Evolutionary conservation across 2,113 vertebrate genomes (phyloP).

Genomic region (Laticauda laticaudata): DNA sequence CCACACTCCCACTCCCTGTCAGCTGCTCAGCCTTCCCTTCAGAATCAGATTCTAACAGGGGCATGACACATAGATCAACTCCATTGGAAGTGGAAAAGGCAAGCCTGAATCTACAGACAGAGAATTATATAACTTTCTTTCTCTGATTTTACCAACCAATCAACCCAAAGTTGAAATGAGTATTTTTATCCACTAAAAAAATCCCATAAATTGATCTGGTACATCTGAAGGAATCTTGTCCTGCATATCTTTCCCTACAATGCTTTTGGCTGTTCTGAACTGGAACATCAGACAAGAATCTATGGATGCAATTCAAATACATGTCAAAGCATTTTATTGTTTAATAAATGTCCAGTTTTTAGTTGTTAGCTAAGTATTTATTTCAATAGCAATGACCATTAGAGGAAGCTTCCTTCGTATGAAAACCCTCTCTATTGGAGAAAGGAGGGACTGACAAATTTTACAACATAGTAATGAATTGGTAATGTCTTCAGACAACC

Average conservation of each 20-base stretch:
- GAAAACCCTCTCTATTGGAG: not conserved
- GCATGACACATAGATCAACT: not conserved
- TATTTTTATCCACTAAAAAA: not conserved
- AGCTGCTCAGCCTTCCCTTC: no score
- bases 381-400: not conserved
- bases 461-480: not conserved
- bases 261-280: not conserved
- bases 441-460: not conserved
- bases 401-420: not conserved
- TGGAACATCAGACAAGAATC: not conserved
- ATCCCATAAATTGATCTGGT: not conserved
- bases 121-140: not conserved
- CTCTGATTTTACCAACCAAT: not conserved
- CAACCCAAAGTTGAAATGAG: not conserved
- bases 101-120: not conserved
- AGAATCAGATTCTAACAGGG: no score
- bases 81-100: not conserved
- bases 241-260: not conserved
- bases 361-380: not conserved
- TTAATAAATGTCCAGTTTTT: not conserved
- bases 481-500: no score
- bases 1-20: no score
- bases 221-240: not conserved
- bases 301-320: not conserved
- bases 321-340: not conserved